Evolutionary conservation across 2,113 vertebrate genomes (phyloP).

Genomic region (Thermophis baileyi): DNA sequence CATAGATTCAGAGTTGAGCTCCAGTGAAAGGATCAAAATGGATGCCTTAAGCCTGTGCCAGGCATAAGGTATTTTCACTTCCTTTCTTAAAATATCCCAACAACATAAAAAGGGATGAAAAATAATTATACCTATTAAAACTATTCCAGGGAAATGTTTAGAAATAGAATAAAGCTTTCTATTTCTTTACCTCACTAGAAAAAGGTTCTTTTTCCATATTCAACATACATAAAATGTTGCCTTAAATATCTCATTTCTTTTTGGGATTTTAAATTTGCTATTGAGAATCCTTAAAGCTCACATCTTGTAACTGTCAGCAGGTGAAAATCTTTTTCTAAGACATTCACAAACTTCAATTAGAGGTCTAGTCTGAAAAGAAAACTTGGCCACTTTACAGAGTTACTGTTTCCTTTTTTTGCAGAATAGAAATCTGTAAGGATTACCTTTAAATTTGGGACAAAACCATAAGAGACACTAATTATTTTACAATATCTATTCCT

Average conservation of each 20-base stretch:
- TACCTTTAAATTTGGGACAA: background rate
- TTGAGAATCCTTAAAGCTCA: background rate
- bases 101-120: background rate
- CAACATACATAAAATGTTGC: background rate
- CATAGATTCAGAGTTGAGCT: background rate
- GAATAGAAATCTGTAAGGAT: background rate
- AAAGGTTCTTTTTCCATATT: background rate
- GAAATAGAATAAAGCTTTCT: background rate
- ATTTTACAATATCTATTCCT: background rate
- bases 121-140: background rate
- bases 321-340: background rate
- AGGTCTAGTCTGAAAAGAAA: background rate
- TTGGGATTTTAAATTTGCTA: background rate
- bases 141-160: background rate
- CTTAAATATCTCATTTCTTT: rapidly evolving
- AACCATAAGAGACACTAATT: background rate
- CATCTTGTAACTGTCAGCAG: background rate
- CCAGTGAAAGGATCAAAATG: background rate
- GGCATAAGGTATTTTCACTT: background rate
- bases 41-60: background rate
- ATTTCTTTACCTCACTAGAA: background rate
- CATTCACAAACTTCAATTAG: background rate
- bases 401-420: background rate
- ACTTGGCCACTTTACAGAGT: background rate
- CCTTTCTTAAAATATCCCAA: background rate